Evolutionary conservation across 2,797 vertebrate species (phyloP).

Genomic region (Xenentodon cancila): DNA sequence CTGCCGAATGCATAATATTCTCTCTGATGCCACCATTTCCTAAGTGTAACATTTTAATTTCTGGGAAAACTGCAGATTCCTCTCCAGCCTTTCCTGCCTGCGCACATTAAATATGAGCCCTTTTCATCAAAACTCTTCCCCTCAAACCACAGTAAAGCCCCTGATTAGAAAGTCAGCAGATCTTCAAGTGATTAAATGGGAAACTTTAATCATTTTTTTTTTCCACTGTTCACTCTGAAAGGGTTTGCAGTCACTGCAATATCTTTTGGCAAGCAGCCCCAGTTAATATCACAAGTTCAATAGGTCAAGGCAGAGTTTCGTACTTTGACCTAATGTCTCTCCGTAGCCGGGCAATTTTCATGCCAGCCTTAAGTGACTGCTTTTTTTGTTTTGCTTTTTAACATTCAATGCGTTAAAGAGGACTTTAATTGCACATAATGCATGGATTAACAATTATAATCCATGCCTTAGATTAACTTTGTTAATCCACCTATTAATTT

Average conservation of each 20-base stretch:
- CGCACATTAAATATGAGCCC: background rate
- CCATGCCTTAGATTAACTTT: constrained; percentile 30
- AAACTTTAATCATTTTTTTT: constrained; percentile 8
- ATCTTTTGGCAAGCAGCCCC: constrained; percentile 7
- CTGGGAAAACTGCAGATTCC: background rate
- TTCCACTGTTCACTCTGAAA: constrained; percentile 12
- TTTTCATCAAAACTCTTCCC: constrained; percentile 11
- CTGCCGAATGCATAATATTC: background rate
- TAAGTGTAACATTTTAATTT: constrained; percentile 3
- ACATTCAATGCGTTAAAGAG: constrained; percentile 15
- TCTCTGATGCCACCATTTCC: background rate
- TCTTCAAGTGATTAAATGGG: constrained; percentile 33
- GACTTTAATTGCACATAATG: constrained; percentile 45
- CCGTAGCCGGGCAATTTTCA: constrained; percentile 1
- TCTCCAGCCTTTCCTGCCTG: background rate
- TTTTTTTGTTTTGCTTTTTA: constrained; percentile 15
- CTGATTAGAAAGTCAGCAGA: constrained; percentile 25
- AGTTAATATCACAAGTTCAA: constrained; percentile 33
- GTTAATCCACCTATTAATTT: constrained; percentile 38
- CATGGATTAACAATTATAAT: constrained; percentile 51
- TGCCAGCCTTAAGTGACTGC: constrained; percentile 1
- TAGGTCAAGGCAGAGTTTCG: constrained; percentile 22
- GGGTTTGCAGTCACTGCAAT: background rate
- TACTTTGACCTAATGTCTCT: constrained; percentile 12
- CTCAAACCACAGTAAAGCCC: constrained; percentile 3